A percentile compares a stretch with the other conserved stretches of the same genome.
Evolutionary conservation across 2,113 vertebrate genomes (phyloP).

Genomic region (Sylvilagus bachmani): DNA sequence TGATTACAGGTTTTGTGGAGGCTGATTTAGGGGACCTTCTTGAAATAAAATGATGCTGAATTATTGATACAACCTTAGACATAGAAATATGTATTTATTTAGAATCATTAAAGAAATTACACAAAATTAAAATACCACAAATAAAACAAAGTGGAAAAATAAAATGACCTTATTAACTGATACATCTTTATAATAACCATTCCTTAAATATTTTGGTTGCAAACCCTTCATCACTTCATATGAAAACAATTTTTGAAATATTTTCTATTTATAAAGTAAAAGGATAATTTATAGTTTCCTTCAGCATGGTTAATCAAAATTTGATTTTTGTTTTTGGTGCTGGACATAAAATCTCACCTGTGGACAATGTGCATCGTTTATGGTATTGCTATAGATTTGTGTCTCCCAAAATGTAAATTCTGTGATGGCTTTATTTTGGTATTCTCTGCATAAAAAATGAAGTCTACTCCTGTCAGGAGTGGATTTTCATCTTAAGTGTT

Average conservation of each 20-base stretch:
- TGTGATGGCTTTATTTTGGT: background rate
- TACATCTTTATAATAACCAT: background rate
- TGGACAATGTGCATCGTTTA: background rate
- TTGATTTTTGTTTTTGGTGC: background rate
- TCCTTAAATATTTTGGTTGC: background rate
- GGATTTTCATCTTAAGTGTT: background rate
- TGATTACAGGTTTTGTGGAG: background rate
- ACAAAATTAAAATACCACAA: conserved; percentile 36
- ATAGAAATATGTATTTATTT: conserved; percentile 15
- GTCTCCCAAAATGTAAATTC: background rate
- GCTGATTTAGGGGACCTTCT: background rate
- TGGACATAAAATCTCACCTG: background rate
- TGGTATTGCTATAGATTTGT: background rate
- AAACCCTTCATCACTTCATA: background rate
- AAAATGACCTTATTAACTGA: background rate
- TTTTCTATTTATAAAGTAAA: background rate
- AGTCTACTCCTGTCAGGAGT: background rate
- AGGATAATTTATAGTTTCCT: background rate
- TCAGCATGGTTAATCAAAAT: background rate
- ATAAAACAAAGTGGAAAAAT: background rate
- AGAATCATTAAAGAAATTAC: background rate
- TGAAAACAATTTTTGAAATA: background rate
- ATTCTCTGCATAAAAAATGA: background rate
- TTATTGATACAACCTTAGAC: background rate
- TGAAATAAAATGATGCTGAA: conserved; percentile 20